phyloP scores from a whole-genome alignment of 2,888 invertebrate species.

The Nymphalis urticae region DNA sequence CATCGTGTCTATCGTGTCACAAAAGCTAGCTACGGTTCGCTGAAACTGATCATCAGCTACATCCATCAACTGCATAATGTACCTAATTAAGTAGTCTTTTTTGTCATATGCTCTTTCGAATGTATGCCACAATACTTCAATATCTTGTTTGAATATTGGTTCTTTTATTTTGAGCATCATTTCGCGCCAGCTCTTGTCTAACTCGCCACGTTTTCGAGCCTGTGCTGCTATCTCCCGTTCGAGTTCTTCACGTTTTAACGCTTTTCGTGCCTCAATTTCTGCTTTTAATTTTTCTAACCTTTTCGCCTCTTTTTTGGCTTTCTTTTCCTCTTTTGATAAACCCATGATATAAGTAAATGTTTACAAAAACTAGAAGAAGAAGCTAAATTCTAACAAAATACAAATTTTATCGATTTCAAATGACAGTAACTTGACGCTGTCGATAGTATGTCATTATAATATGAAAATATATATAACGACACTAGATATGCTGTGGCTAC shows the following conservation, averaged over 20 bases:
- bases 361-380: slow-evolving; percentile 27
- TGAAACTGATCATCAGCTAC: slow-evolving; percentile 84
- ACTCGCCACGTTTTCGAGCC: slow-evolving; percentile 50
- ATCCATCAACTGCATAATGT: slow-evolving; percentile 80
- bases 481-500: no score
- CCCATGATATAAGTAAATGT: slow-evolving; percentile 50
- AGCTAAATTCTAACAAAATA: slow-evolving; percentile 4
- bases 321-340: slow-evolving; percentile 64
- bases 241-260: slow-evolving; percentile 60
- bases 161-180: slow-evolving; percentile 72
- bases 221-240: slow-evolving; percentile 64
- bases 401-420: background rate
- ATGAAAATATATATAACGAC: no score
- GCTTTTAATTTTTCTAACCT: slow-evolving; percentile 56
- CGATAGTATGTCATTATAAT: no score
- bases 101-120: slow-evolving; percentile 81
- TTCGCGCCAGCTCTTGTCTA: slow-evolving; percentile 65
- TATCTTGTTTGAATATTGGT: slow-evolving; percentile 65
- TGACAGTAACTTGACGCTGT: no score
- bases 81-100: slow-evolving; percentile 82
- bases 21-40: slow-evolving; percentile 83
- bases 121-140: slow-evolving; percentile 68
- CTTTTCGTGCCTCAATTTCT: slow-evolving; percentile 54
- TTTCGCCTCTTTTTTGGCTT: slow-evolving; percentile 66
- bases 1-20: slow-evolving; percentile 82